Evolutionary conservation across 2,888 invertebrate genomes (phyloP).

Genomic region (Dryocosmus kuriphilus): DNA sequence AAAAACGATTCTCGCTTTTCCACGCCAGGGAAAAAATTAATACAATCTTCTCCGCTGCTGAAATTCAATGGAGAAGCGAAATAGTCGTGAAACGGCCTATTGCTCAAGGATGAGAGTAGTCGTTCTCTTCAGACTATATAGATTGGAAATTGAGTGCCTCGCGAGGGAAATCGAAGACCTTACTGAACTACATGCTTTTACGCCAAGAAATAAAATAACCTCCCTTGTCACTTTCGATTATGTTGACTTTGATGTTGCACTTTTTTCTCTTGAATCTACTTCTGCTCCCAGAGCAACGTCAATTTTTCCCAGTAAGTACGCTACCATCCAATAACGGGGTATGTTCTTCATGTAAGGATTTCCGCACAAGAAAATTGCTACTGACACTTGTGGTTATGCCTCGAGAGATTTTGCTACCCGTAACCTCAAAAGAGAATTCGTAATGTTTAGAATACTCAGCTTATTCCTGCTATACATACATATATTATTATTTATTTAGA

Average conservation of each 20-base stretch:
- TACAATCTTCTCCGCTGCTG: slow-evolving; percentile 29
- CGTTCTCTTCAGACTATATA: slow-evolving; percentile 20
- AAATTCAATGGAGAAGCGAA: slow-evolving; percentile 21
- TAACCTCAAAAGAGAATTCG: slow-evolving; percentile 30
- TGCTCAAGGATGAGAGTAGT: slow-evolving; percentile 24
- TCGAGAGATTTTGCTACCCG: slow-evolving; percentile 43
- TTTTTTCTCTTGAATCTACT: slow-evolving; percentile 19
- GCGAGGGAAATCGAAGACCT: slow-evolving; percentile 37
- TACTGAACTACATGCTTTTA: slow-evolving; percentile 21
- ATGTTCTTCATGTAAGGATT: slow-evolving; percentile 23
- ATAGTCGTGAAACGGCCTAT: slow-evolving; percentile 29
- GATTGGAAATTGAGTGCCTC: slow-evolving; percentile 31
- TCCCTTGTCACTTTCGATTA: slow-evolving; percentile 34
- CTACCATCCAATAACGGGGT: slow-evolving; percentile 37
- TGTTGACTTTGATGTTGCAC: slow-evolving; percentile 34
- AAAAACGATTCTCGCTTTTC: slow-evolving; percentile 20
- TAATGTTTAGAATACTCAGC: not conserved
- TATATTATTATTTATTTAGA: not conserved
- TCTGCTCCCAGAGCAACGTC: slow-evolving; percentile 14
- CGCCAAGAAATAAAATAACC: slow-evolving; percentile 23
- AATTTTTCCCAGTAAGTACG: slow-evolving; percentile 12
- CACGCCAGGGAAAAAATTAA: slow-evolving; percentile 23
- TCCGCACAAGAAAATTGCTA: slow-evolving; percentile 52
- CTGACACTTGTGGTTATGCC: slow-evolving; percentile 48
- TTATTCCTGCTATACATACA: not conserved